Base-by-base conservation (phyloP, 2,797 vertebrate species). In the Chrysocyon brachyurus region DNA sequence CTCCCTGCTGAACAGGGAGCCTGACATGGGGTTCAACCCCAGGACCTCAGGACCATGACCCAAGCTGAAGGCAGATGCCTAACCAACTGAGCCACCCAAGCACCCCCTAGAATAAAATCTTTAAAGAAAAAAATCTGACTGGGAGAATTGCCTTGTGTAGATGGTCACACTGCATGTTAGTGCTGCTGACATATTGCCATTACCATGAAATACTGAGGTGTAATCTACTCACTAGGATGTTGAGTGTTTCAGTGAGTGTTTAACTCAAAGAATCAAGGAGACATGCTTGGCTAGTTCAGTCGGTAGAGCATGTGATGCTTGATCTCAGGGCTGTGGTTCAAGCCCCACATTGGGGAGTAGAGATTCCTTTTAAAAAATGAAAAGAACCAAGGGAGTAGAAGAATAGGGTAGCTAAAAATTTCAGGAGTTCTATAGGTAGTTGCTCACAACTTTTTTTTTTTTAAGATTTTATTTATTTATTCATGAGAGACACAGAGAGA, bases 171-270 rank as follows among this genome's bases (percentile, higher is more conserved):
- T 64, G 16, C 33, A 12, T 28, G 5, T 46, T 93, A 72, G 24
- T 86, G 56, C 72, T 85, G 21, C 36, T 61, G 14, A 70, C 84
- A 11, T 46, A 16, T 56, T 85, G 33, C 63, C 87, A 49, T 79
- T 89, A 78, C 26, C 78, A 56, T 77, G 91, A 90, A 93, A 70
- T 85, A 77, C 40, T 72, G 72, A 85, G 36, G n/a, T 77, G 61
- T 77, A 24, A 90, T 40, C 33, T 21, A 46, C 57, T 89, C 7
- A 40, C 24, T 54, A 22, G 19, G 56, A 22, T 17, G 33, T 28
- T 16, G 10, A 85, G 81, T 70, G 52, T 57, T 86, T 78, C 79
- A 79, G 26, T 79, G 72, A 78, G n/a, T 40, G 40, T 26, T 77
- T 77, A 77, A 73, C 54, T 78, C 24, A 75, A 72, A 84, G 68